A percentile compares a stretch with the other conserved stretches of the same genome.
Evolutionary conservation across 2,797 vertebrate species (phyloP).

Genomic region (Poeciliopsis gracilis): DNA sequence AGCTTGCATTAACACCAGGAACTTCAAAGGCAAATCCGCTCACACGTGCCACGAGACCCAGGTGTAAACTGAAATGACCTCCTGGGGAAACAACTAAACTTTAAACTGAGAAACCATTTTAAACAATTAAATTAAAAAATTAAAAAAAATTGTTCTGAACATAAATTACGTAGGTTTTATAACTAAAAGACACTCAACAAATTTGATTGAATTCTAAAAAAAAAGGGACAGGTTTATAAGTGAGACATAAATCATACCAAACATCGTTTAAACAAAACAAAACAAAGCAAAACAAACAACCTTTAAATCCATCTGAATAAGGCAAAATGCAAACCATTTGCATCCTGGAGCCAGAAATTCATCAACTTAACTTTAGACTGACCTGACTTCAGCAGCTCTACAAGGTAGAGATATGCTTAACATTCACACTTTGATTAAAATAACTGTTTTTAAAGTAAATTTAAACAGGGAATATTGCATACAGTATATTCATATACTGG

Average conservation of each 20-base stretch:
- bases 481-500: neutral
- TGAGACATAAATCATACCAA: neutral
- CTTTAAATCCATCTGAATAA: neutral
- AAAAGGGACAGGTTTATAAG: neutral
- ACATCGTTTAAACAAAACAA: neutral
- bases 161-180: neutral
- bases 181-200: neutral
- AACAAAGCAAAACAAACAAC: neutral
- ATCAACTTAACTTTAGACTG: neutral
- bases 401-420: neutral
- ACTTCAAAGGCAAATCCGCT: conserved; percentile 33
- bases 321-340: neutral
- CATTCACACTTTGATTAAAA: neutral
- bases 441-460: neutral
- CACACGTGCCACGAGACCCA: conserved; percentile 4
- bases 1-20: conserved; percentile 22
- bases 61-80: neutral
- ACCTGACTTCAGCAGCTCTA: neutral
- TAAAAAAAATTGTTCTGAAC: neutral
- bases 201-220: neutral
- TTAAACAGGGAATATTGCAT: neutral
- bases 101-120: neutral
- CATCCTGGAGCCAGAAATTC: neutral
- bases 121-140: too few relatives aligned
- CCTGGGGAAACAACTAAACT: neutral